Percentiles rank a stretch among this genome's conserved stretches.
Conservation (phyloP, 1,140 invertebrate species). For the Zaprionus vittiger region DNA sequence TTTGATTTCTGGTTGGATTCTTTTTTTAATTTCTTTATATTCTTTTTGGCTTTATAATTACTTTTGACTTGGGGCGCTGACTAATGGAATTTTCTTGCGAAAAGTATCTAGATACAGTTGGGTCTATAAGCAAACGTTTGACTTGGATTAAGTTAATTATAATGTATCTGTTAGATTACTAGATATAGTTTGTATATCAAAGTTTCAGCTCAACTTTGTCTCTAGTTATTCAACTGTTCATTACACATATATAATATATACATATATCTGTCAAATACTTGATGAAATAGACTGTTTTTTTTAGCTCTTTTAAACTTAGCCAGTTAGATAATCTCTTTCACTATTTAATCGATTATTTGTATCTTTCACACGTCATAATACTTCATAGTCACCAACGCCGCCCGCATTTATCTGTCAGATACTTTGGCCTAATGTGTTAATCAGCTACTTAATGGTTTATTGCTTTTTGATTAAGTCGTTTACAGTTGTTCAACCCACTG, state of each 20-base stretch:
- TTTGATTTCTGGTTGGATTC: conserved; percentile 58
- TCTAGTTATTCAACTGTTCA: too few species aligned
- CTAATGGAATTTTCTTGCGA: conserved; percentile 53
- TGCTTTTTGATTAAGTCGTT: conserved; percentile 58
- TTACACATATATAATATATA: too few species aligned
- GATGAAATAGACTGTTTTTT: background rate
- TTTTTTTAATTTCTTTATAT: background rate
- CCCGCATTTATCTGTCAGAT: conserved; percentile 29
- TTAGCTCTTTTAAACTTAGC: background rate
- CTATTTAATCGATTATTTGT: background rate
- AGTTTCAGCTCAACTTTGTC: too few species aligned
- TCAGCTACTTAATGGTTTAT: conserved; percentile 38
- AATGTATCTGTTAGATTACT: background rate
- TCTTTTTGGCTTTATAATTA: conserved; percentile 53
- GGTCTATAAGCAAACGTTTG: too few species aligned
- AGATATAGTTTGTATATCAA: too few species aligned
- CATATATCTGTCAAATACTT: too few species aligned
- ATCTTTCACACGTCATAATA: background rate
- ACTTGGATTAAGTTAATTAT: background rate
- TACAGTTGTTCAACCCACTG: conserved; percentile 38
- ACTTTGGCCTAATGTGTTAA: conserved; percentile 34
- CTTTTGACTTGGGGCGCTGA: conserved; percentile 55
- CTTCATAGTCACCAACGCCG: background rate
- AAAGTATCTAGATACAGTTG: conserved; percentile 29
- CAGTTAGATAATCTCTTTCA: background rate